Conservation (phyloP, 2,113 vertebrate species). For the Microtus richardsoni region DNA sequence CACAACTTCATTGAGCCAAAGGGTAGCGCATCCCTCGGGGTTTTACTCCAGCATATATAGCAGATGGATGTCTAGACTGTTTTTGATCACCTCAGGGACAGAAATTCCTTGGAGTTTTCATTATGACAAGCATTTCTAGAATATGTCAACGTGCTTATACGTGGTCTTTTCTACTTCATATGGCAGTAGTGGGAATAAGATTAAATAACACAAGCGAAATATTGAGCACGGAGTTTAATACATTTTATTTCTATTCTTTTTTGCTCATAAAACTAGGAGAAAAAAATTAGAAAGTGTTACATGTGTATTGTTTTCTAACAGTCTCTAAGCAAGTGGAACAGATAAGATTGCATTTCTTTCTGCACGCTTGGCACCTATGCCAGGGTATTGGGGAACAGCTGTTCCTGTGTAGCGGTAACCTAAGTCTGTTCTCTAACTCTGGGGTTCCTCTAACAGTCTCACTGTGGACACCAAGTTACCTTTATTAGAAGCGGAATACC, state of each 20-base stretch:
- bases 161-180: slow-evolving; percentile 26
- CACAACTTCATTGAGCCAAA: slow-evolving; percentile 20
- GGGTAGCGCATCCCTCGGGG: background rate
- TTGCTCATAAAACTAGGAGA: slow-evolving; percentile 10
- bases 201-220: background rate
- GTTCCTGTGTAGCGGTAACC: too few species aligned
- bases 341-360: background rate
- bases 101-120: slow-evolving; percentile 46
- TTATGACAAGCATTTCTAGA: slow-evolving; percentile 45
- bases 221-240: background rate
- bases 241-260: background rate
- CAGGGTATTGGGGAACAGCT: background rate
- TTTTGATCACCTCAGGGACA: slow-evolving; percentile 23
- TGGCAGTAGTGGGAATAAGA: background rate
- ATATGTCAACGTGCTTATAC: background rate
- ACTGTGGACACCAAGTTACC: background rate
- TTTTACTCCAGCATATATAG: background rate
- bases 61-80: slow-evolving; percentile 53
- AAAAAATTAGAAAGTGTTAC: background rate
- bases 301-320: background rate
- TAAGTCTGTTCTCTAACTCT: too few species aligned
- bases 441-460: too few species aligned
- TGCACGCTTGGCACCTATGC: background rate
- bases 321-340: background rate
- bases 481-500: background rate